phyloP scores from a whole-genome alignment of 2,888 invertebrate species.

The Euplagia quadripunctaria region DNA sequence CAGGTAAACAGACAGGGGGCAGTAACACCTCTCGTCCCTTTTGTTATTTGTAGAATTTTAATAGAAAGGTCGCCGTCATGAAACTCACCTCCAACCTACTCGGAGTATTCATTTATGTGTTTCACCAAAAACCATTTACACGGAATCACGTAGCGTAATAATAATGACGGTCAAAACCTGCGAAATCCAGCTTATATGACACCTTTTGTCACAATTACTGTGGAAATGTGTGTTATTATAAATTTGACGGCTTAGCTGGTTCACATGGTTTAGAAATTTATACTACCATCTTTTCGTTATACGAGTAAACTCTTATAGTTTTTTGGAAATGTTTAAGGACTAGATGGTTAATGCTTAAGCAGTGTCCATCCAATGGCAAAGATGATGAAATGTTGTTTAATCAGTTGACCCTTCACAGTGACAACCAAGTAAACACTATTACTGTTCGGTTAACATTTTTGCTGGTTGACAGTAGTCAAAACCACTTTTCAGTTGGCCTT shows the following conservation, averaged over 20 bases:
- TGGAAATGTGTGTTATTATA: constrained; percentile 40
- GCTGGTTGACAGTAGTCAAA: too few species aligned
- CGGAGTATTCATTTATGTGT: constrained; percentile 48
- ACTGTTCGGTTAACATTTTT: too few species aligned
- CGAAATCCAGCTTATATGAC: constrained; percentile 44
- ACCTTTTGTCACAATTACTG: constrained; percentile 39
- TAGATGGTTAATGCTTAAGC: background rate
- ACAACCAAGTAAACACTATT: background rate
- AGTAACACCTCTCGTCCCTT: constrained; percentile 73
- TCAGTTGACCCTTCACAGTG: background rate
- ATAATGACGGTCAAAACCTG: constrained; percentile 54
- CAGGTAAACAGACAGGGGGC: constrained; percentile 79
- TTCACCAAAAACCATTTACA: constrained; percentile 52
- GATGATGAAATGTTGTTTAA: too few species aligned
- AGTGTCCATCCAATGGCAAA: too few species aligned
- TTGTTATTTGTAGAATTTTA: constrained; percentile 84
- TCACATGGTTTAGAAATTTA: constrained; percentile 35
- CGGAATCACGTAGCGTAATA: constrained; percentile 49
- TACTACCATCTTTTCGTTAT: constrained; percentile 33
- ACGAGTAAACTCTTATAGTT: constrained; percentile 8
- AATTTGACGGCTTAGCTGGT: constrained; percentile 37
- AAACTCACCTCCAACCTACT: constrained; percentile 29
- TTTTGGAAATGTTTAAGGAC: background rate
- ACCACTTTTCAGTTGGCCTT: too few species aligned
- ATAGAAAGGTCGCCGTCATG: constrained; percentile 74